Evolutionary conservation across 2,888 invertebrate species (phyloP).

Genomic region (Phengaris alcon): DNA sequence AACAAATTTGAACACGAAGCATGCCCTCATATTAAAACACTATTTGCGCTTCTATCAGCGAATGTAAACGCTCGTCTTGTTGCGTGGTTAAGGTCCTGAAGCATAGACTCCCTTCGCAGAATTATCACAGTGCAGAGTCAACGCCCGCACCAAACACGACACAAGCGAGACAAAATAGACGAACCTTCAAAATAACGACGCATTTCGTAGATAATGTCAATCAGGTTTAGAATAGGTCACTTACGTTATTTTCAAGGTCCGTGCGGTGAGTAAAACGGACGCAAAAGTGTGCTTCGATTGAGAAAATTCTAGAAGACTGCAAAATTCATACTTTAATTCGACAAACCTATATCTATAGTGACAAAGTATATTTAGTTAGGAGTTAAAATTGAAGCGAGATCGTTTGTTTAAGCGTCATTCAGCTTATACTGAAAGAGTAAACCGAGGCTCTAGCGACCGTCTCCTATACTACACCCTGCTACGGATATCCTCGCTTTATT

Average conservation of each 20-base stretch:
- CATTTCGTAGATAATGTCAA: neutral
- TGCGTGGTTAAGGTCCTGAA: neutral
- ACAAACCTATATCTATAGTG: slow-evolving; percentile 53
- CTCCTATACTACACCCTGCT: slow-evolving; percentile 35
- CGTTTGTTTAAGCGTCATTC: slow-evolving; percentile 65
- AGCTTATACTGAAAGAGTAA: slow-evolving; percentile 58
- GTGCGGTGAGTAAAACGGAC: slow-evolving; percentile 45
- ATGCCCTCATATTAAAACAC: slow-evolving; percentile 51
- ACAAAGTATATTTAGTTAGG: slow-evolving; percentile 48
- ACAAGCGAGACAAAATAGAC: neutral
- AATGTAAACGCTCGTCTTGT: slow-evolving; percentile 29
- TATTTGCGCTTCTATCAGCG: slow-evolving; percentile 56
- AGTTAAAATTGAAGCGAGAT: slow-evolving; percentile 65
- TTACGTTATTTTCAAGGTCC: slow-evolving; percentile 6
- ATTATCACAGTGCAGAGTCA: slow-evolving; percentile 22
- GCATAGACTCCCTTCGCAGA: neutral
- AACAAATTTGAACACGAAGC: slow-evolving; percentile 71
- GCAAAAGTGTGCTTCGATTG: slow-evolving; percentile 55
- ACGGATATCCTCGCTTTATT: neutral
- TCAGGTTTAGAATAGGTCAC: neutral
- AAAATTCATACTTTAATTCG: slow-evolving; percentile 39
- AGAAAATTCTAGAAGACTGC: slow-evolving; percentile 36
- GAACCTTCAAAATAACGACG: slow-evolving; percentile 5
- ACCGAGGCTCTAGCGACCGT: slow-evolving; percentile 46
- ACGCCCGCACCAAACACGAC: neutral